Evolutionary conservation across 1,140 invertebrate species (phyloP), one percentile per base, ranked within the genome.

Genomic region (Drosophila parvula): DNA sequence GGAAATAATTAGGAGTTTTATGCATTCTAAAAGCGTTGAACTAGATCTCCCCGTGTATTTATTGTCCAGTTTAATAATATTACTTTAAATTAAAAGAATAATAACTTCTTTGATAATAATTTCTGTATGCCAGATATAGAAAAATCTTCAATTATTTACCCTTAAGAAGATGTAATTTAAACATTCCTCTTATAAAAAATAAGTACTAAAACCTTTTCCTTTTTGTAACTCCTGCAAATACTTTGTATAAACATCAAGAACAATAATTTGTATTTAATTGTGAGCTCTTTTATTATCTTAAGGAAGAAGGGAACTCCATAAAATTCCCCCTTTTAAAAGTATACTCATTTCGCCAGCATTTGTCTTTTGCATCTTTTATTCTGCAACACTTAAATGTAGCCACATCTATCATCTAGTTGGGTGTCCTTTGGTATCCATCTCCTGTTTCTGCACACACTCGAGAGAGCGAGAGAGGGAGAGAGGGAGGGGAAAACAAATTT

Each of bases 361-460:
- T 50, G n/a, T 41, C 18, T 14, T 11, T 36, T 48, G 61, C 61
- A 70, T 56, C 67, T 40, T 32, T 38, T 57, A 70, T 41, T 14
- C 6, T 41, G 65, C 67, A 71, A 41, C 51, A 41, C 44, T 71
- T 38, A 38, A 44, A 45, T 41, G 38, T 51, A 18, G 27, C 56
- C 73, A 51, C 71, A 76, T 76, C 74, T 30, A 76, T 75, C 71
- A 75, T 51, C 34, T n/a, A 36, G 59, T 36, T 64, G 30, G 43
- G 34, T 32, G 41, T 57, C 32, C 70, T 50, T 50, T 38, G 51
- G 9, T 11, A 32, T 16, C 36, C 48, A 56, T 8, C 27, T 53
- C 47, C 30, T 40, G 6, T 32, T 34, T 40, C 27, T 59, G 40
- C 47, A 40, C 22, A 38, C 38, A 32, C 11, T 11, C 10, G 27